Base-by-base conservation (phyloP, 64 coral and sea anemone genomes). In the Dendronephthya gigantea region DNA sequence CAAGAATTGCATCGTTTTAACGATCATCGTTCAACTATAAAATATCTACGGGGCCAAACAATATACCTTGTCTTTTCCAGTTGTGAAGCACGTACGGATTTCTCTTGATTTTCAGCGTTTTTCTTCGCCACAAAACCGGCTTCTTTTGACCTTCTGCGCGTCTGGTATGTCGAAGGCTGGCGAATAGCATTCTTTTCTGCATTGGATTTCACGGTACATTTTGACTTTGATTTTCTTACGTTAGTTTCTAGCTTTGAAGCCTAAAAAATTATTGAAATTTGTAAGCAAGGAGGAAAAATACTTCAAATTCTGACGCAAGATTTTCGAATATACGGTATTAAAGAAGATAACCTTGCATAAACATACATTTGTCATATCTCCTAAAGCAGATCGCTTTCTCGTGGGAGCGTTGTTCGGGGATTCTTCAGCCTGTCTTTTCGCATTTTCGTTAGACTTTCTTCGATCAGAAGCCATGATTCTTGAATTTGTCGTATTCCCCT, bases 361-460 rank as follows among this genome's bases (percentile, higher is more conserved):
- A 49, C 90, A 85, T 90, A 98, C 95, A 50, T 98, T 98, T 39
- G 95, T 98, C 30, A 98, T 93, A 25, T 98, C 95, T 1, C 95
- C 95, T 45, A 98, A 98, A 0, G 92, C 95, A 52, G 95, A 91
- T 74, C 95, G 81, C 82, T 98, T 98, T 30, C 92, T 87, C 13
- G 95, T 91, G n/a, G 95, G 95, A 1, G 89, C 95, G 43, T 92
- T 89, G 14, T 92, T 65, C 0, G 95, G 92, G 4, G 95, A 98
- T 45, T 87, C 83, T 74, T 96, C 94, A 23, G 95, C 89, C 9
- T 62, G 85, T 82, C 85, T 89, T 82, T 91, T 98, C 87, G 32
- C 7, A 79, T 79, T 79, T 39, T 79, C 72, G 31, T 79, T 3
- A 79, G 43, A 89, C 75, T 90, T 98, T 58, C 43, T 74, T 51